Evolutionary conservation across 1,140 invertebrate species (phyloP).

Genomic region (Ooceraea biroi): DNA sequence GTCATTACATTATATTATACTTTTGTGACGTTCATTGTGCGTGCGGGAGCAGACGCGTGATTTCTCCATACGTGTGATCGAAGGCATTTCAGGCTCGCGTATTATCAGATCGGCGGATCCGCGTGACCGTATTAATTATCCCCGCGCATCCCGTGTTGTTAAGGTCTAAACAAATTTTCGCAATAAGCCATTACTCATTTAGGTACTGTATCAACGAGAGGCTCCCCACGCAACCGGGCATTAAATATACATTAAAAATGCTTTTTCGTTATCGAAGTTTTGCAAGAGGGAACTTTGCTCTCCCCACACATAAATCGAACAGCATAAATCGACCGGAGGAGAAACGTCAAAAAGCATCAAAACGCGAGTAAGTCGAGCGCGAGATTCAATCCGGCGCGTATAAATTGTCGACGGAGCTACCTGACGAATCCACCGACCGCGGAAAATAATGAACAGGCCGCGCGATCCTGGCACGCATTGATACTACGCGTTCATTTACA

Average conservation of each 20-base stretch:
- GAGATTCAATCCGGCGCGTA: constrained; percentile 31
- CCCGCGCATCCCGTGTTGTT: background rate
- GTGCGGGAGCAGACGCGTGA: too few species aligned
- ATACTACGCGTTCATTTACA: constrained; percentile 75
- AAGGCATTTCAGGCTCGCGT: background rate
- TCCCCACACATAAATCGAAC: background rate
- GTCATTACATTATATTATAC: background rate
- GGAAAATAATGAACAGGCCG: constrained; percentile 74
- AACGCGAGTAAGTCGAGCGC: background rate
- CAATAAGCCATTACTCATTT: constrained; percentile 19
- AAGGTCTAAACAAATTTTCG: background rate
- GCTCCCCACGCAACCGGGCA: too few species aligned
- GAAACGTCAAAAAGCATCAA: constrained; percentile 1
- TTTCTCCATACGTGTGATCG: background rate
- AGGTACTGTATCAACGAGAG: background rate
- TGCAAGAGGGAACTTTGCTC: background rate
- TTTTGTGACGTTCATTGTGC: background rate
- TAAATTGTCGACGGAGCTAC: constrained; percentile 1
- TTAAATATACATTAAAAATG: background rate
- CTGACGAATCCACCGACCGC: constrained; percentile 45
- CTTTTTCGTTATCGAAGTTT: background rate
- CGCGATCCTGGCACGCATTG: constrained; percentile 65
- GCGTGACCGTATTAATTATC: constrained; percentile 28
- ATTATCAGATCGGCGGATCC: background rate
- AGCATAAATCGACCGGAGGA: background rate